Evolutionary conservation across 2,888 invertebrate genomes (phyloP).

Genomic region (Polymixis lichenea): DNA sequence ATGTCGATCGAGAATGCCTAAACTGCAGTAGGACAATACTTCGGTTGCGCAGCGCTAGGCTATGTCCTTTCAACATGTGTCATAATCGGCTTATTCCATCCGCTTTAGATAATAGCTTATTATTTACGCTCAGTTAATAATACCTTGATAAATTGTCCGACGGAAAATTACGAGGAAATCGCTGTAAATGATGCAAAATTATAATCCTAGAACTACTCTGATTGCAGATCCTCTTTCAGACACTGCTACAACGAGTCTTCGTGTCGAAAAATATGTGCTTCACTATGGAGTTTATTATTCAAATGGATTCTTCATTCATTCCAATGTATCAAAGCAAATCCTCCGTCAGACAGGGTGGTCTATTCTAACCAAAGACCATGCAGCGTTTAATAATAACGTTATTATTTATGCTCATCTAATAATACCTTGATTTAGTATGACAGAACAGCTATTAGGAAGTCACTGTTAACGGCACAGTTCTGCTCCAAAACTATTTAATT

Average conservation of each 20-base stretch:
- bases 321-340: slow-evolving; percentile 20
- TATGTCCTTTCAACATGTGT: slow-evolving; percentile 72
- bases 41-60: slow-evolving; percentile 66
- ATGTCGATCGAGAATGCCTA: slow-evolving; percentile 70
- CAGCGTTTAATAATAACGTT: slow-evolving; percentile 47
- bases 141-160: slow-evolving; percentile 35
- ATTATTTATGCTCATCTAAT: slow-evolving; percentile 49
- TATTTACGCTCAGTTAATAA: slow-evolving; percentile 54
- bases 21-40: slow-evolving; percentile 66
- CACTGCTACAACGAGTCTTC: not conserved
- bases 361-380: slow-evolving; percentile 38
- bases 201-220: slow-evolving; percentile 3
- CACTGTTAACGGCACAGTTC: slow-evolving; percentile 38
- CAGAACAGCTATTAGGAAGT: slow-evolving; percentile 53
- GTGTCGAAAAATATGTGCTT: slow-evolving; percentile 1
- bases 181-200: slow-evolving; percentile 16
- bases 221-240: not conserved
- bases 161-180: slow-evolving; percentile 55
- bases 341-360: slow-evolving; percentile 15
- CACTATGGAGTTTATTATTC: slow-evolving; percentile 15
- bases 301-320: slow-evolving; percentile 14
- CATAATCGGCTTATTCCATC: slow-evolving; percentile 60
- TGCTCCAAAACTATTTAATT: slow-evolving; percentile 52
- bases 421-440: slow-evolving; percentile 58
- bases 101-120: slow-evolving; percentile 58